These are phyloP conservation scores for Delphinus delphis DNA, from an alignment of 2,113 vertebrate genomes.

Conservation along the genomic window DNA sequence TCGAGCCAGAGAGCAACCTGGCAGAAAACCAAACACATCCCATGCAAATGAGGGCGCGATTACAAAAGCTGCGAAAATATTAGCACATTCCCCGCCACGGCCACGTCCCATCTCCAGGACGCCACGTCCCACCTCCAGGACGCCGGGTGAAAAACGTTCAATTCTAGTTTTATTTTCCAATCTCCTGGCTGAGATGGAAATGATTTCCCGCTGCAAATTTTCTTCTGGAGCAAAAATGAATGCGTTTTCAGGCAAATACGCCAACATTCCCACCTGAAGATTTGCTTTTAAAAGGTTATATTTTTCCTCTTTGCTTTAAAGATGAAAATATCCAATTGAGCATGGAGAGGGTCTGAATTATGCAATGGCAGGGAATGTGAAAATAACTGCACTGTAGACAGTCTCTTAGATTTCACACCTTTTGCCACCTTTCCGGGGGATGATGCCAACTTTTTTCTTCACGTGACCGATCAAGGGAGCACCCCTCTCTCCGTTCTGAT, in stretches of 20 bases:
- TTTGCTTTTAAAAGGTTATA: background rate
- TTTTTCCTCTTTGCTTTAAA: background rate
- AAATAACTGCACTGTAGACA: background rate
- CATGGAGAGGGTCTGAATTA: background rate
- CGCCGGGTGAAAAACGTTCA: background rate
- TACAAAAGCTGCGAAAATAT: background rate
- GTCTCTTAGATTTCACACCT: background rate
- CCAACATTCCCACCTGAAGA: background rate
- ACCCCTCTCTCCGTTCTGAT: background rate
- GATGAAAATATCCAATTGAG: background rate
- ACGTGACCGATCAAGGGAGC: background rate
- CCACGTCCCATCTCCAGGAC: background rate
- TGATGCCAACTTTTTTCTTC: background rate
- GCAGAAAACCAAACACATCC: background rate
- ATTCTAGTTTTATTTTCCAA: background rate
- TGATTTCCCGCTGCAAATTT: background rate
- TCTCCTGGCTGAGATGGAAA: constrained; percentile 4
- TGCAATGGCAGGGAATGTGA: background rate
- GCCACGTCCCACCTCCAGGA: background rate
- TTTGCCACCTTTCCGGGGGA: background rate
- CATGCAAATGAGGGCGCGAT: background rate
- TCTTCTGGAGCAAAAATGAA: background rate
- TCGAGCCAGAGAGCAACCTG: background rate
- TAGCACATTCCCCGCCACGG: background rate
- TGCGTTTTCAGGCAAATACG: background rate